Evolutionary conservation across 2,888 invertebrate genomes (phyloP), one percentile per base, ranked within the genome.

Genomic region (Scrobipalpa atriplicella): DNA sequence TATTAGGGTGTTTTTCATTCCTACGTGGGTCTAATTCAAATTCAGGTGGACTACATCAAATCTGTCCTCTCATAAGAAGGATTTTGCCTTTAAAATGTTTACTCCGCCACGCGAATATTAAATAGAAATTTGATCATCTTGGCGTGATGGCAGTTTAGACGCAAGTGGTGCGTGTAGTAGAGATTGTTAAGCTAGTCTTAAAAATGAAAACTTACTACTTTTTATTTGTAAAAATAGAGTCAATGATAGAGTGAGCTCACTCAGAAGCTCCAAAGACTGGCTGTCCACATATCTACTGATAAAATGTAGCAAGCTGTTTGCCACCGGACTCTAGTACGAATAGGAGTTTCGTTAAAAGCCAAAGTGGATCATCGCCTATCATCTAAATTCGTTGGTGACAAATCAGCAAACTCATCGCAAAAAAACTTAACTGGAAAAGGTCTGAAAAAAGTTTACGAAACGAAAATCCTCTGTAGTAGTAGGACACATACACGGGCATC

Each of bases 21-120:
- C 75, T 75, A 72, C 78, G 73, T 75, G 76, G 76, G 74, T 75
- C 75, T 79, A 75, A 82, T 85, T 82, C 80, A 81, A 81, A 86
- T 83, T 84, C 81, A 84, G 80, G 81, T 84, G 62, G 62, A 54
- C 51, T 66, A 62, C 21, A 62, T 54, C 54, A 51, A 81, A 79
- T 78, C 76, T 77, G 75, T 73, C 74, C 69, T 74, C 79, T 79
- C 75, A 75, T 70, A 71, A 71, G 74, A 73, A 75, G 73, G 72
- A 73, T 64, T 56, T 39, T 38, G 38, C 63, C 18, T 52, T 64
- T 56, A 56, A 56, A 56, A 64, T 56, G 56, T 64, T 64, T 39
- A 64, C 64, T 56, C 39, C 64, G 64, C 64, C 13, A 41, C 29
- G 64, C 41, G 56, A 54, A 64, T 64, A 41, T 64, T 21, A 64